Conservation (phyloP, 2,797 vertebrate species). For the Anniella stebbinsi region DNA sequence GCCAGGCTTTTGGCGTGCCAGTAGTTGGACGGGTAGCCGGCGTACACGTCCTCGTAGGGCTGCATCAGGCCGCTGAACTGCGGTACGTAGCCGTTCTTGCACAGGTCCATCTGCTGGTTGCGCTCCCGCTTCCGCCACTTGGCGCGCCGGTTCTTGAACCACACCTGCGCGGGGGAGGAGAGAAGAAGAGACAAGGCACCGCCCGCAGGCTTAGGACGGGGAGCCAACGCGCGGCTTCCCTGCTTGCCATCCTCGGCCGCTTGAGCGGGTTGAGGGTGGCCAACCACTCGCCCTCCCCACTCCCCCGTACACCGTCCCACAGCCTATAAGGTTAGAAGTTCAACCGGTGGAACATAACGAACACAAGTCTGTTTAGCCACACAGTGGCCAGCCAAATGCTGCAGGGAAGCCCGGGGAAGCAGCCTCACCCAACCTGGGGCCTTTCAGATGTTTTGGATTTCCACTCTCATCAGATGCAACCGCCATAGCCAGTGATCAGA, state of each 20-base stretch:
- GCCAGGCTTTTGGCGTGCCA: slow-evolving; percentile 97
- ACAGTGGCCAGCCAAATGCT: neutral
- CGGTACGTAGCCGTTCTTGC: slow-evolving; percentile 97
- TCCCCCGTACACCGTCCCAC: neutral
- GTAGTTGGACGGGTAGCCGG: slow-evolving; percentile 98
- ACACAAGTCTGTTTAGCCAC: neutral
- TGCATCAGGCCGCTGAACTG: slow-evolving; percentile 98
- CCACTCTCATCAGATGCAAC: neutral
- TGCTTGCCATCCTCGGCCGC: too few relatives aligned
- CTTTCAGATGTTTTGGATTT: too few relatives aligned
- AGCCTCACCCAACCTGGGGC: too few relatives aligned
- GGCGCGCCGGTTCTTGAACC: slow-evolving; percentile 98
- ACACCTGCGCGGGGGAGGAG: slow-evolving; percentile 84
- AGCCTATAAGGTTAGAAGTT: neutral
- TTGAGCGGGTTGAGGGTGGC: neutral
- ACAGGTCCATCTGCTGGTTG: slow-evolving; percentile 99
- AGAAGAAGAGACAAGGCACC: neutral
- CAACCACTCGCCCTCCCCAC: neutral
- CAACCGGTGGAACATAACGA: neutral
- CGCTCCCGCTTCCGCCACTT: slow-evolving; percentile 99
- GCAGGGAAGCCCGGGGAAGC: neutral
- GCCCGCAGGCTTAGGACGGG: neutral
- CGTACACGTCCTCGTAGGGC: slow-evolving; percentile 97
- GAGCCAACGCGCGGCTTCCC: accelerated
- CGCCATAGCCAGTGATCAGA: neutral